These are phyloP conservation scores for Smutsia temminckii DNA, from an alignment of 2,797 vertebrate species.

Conservation along the genomic window DNA sequence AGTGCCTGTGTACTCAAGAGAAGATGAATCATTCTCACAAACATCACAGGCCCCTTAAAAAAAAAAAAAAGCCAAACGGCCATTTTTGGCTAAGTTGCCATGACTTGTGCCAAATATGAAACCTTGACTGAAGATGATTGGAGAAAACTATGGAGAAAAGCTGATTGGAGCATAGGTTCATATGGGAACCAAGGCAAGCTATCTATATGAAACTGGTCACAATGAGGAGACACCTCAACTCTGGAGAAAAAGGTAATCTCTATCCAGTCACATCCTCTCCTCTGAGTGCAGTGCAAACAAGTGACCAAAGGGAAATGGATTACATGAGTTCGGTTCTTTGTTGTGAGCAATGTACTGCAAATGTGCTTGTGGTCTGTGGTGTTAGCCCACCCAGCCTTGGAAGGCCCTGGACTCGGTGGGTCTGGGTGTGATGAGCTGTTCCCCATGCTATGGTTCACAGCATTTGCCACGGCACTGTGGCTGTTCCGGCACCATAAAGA, in stretches of 20 bases:
- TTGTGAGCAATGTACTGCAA: background rate
- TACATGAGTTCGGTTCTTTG: background rate
- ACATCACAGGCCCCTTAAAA: background rate
- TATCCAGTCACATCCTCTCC: background rate
- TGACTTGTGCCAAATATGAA: background rate
- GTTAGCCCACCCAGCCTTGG: background rate
- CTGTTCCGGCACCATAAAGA: background rate
- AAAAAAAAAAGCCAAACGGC: background rate
- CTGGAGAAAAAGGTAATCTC: background rate
- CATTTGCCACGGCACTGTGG: background rate
- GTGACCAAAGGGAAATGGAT: background rate
- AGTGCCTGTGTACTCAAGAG: background rate
- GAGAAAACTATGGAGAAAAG: background rate
- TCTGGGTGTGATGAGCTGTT: background rate
- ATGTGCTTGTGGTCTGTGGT: background rate
- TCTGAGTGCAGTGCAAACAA: background rate
- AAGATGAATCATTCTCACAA: background rate
- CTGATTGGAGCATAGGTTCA: background rate
- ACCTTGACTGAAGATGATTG: background rate
- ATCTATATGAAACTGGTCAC: background rate
- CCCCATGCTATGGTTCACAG: rapidly evolving
- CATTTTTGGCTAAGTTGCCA: background rate
- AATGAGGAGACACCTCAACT: background rate
- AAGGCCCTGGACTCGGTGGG: background rate
- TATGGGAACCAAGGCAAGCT: background rate